Percentiles rank a stretch among this genome's conserved stretches.
Evolutionary conservation across 2,113 vertebrate genomes (phyloP).

Genomic region (Serinus canaria): DNA sequence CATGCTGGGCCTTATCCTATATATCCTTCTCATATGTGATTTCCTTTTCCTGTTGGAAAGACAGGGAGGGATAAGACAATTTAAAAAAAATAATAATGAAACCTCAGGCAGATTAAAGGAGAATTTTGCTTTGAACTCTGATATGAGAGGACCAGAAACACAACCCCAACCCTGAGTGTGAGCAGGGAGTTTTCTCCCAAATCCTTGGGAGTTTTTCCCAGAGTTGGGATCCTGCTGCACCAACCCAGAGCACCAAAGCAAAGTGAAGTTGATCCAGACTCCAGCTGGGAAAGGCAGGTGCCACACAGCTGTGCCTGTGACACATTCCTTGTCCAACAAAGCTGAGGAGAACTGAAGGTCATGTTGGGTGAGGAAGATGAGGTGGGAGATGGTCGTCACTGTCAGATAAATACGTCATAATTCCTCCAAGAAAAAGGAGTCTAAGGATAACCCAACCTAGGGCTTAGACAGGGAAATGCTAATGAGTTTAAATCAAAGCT

Average conservation of each 20-base stretch:
- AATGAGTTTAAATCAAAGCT: conserved; percentile 27
- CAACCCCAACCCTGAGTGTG: rapidly evolving
- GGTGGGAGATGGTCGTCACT: background rate
- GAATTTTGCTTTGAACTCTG: background rate
- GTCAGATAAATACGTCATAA: background rate
- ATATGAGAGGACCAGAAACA: rapidly evolving
- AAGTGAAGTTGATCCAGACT: background rate
- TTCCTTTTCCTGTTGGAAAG: background rate
- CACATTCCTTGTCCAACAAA: background rate
- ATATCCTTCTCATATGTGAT: background rate
- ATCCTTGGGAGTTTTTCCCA: background rate
- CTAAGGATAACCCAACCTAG: conserved; percentile 20
- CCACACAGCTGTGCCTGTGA: background rate
- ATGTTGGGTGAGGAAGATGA: background rate
- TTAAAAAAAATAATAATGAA: background rate
- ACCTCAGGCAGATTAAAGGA: background rate
- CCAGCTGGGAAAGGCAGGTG: background rate
- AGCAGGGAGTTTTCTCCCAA: background rate
- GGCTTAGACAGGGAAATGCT: background rate
- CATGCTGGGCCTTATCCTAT: rapidly evolving
- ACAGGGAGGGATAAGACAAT: background rate
- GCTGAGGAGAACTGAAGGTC: background rate
- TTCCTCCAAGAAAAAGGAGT: background rate
- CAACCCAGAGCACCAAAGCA: background rate
- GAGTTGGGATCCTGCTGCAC: background rate